Evolutionary conservation across 1,140 invertebrate species (phyloP).

Genomic region (Littorina saxatilis): DNA sequence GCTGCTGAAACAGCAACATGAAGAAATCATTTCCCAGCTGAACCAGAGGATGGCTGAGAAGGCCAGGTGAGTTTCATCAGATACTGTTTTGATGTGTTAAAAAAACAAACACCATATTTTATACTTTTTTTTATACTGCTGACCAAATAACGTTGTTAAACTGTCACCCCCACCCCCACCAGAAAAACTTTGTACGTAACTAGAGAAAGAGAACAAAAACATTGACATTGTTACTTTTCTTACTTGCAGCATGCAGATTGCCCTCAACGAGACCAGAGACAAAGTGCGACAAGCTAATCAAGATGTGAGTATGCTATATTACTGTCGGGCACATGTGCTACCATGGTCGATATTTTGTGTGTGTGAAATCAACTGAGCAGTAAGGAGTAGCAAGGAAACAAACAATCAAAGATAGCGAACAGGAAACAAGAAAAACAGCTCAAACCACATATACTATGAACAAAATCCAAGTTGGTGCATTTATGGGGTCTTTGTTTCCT

Average conservation of each 20-base stretch:
- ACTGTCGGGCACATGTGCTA: background rate
- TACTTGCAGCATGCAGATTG: slow-evolving; percentile 70
- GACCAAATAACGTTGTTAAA: too few species aligned
- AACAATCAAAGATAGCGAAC: too few species aligned
- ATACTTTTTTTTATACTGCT: background rate
- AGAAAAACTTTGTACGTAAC: too few species aligned
- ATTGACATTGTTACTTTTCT: background rate
- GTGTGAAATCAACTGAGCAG: too few species aligned
- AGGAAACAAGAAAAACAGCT: too few species aligned
- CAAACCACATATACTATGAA: too few species aligned
- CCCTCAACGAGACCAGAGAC: slow-evolving; percentile 73
- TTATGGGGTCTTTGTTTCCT: too few species aligned
- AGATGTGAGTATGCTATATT: slow-evolving; percentile 68
- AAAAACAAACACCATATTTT: background rate
- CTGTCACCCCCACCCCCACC: too few species aligned
- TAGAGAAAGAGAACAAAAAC: too few species aligned
- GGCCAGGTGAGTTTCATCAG: slow-evolving; percentile 59
- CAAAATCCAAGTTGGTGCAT: too few species aligned
- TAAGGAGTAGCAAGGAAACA: too few species aligned
- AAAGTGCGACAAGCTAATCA: slow-evolving; percentile 72
- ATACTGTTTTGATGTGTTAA: background rate
- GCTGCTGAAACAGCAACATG: slow-evolving; percentile 67
- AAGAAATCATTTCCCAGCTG: slow-evolving; percentile 72
- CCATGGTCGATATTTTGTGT: background rate
- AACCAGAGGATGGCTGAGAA: slow-evolving; percentile 74